A percentile compares a stretch with the other conserved stretches of the same genome.
These are phyloP conservation scores for Phenganax subtilis DNA, from an alignment of 92 coral and sea anemone species.

Conservation along the genomic window DNA sequence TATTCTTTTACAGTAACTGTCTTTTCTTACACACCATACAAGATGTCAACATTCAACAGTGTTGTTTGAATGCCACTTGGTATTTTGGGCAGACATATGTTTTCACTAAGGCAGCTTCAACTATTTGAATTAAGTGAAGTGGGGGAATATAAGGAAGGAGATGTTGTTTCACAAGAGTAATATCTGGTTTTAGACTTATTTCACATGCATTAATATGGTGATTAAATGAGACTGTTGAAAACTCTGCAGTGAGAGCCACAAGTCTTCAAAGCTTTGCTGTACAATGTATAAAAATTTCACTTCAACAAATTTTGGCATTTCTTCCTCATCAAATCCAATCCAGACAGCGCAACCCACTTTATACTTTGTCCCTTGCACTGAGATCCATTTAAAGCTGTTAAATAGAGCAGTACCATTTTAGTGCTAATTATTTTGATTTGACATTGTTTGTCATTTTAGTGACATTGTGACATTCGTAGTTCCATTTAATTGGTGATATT, in stretches of 20 bases:
- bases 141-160: not conserved
- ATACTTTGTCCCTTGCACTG: conserved; percentile 1
- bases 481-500: not conserved
- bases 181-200: not conserved
- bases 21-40: not conserved
- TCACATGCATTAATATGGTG: conserved; percentile 8
- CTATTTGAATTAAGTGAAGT: not conserved
- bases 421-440: not conserved
- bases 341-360: not conserved
- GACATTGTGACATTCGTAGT: not conserved
- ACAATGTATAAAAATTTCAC: not conserved
- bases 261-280: not conserved
- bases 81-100: conserved; percentile 8
- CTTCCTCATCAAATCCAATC: conserved; percentile 10
- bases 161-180: not conserved
- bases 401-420: not conserved
- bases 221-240: not conserved
- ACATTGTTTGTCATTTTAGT: not conserved
- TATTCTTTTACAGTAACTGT: not conserved
- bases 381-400: not conserved
- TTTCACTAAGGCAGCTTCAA: not conserved
- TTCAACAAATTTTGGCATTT: not conserved
- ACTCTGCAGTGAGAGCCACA: not conserved
- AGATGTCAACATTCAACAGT: not conserved
- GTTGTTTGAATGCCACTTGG: not conserved